Base-by-base conservation (phyloP, 2,113 vertebrate genomes). In the Plectropomus leopardus region DNA sequence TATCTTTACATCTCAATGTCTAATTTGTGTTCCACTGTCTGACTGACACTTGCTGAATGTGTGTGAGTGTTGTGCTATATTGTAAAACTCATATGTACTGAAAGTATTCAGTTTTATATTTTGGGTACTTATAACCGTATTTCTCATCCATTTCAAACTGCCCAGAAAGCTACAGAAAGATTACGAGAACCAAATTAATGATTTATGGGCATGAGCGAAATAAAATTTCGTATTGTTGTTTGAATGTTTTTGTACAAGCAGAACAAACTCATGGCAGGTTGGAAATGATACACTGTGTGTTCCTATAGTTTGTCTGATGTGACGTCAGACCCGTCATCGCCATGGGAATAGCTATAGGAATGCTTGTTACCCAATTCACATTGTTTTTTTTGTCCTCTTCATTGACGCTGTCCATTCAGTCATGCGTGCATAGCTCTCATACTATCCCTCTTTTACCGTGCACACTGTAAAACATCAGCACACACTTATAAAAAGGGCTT, bases 391-490 rank as follows among this genome's bases (percentile, higher is more conserved):
- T 61, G 16, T 74, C n/a, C 24, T 42, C 67, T 78, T 17, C 44
- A 67, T 21, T 11, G 24, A 47, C 9, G 1, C 14, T 3, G 58
- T 70, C 50, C 64, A 61, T 82, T 86, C 72, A 68, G 32, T 58
- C 13, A 55, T 50, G n/a, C 30, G 3, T 65, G 59, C 59, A 67
- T 26, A 32, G 83, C 83, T 73, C 47, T 72, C 78, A 76, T 82
- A 26, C 45, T 34, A 32, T 61, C 26, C 45, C 45, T 61, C 72
- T 84, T 89, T 91, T 83, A 92, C 70, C 72, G 50, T 70, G 72
- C 60, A 10, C 71, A 65, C 84, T 86, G 85, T 94, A 86, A 94
- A 94, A 90, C 77, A 74, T 83, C 23, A 23, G 87, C 54, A 89
- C 72, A 92, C 89, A 88, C 69, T 78, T 65, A 64, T 88, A 81